Evolutionary conservation across 2,113 vertebrate species (phyloP), one percentile per base, ranked within the genome.

Genomic region (Pseudorasbora parva): DNA sequence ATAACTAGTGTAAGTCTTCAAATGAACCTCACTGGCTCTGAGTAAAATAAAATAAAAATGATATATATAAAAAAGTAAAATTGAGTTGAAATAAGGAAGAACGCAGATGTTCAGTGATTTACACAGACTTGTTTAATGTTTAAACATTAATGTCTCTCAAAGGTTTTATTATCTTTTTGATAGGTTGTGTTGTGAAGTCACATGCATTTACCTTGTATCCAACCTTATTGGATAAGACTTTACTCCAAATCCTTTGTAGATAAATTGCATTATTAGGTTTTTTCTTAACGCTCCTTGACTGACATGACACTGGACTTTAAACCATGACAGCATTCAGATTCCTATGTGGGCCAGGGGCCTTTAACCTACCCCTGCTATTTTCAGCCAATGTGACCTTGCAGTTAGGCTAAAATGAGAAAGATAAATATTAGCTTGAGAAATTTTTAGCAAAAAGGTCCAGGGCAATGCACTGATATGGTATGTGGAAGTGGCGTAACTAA

Each of bases 351-450:
- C 14, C 37, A 4, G 25, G 68, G 37, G 83, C 86, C 87, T 81
- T 86, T 83, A 87, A 86, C 30, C 84, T 77, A 27, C 41, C 59
- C 73, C 37, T 82, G 57, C 90, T 94, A 93, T 93, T 94, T 94
- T 93, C 93, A 94, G 90, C 89, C 83, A 27, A 56, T 9, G 25
- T 62, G 84, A 89, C 90, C 81, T 87, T 72, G 33, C n/a, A 27
- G 15, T 89, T 78, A 37, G 76, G 25, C 82, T 2, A 84, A 68
- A 87, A 83, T 30, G 74, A 78, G 78, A 84, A 86, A 79, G 60
- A 25, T 83, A 88, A 92, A 91, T 91, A 91, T 92, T 92, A 89
- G 87, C 62, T 45, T 59, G 17, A 19, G 10, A 47, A 23, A 59
- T 54, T 21, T 25, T 21, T 86, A 60, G 62, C 27, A n/a, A 62